Percentiles rank a stretch among this genome's conserved stretches.
Evolutionary conservation across 53 echinoderm and acorn worm species (phyloP).

Genomic region (Apostichopus leukothele): DNA sequence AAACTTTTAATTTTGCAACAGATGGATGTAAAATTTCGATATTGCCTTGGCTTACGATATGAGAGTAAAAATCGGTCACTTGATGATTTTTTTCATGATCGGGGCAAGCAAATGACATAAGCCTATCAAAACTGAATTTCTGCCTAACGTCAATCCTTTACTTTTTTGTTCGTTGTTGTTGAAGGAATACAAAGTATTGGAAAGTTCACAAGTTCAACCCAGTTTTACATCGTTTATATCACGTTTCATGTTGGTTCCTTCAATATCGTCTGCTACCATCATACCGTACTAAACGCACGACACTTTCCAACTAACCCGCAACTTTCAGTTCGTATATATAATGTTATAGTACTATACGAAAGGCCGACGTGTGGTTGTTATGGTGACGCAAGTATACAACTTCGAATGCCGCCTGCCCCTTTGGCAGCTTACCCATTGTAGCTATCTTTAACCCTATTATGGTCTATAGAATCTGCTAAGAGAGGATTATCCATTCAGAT

Average conservation of each 20-base stretch:
- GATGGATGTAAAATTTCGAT: too few species aligned
- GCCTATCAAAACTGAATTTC: too few species aligned
- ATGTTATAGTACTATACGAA: not conserved
- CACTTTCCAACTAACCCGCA: not conserved
- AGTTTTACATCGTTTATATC: too few species aligned
- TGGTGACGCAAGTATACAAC: slow-evolving; percentile 26
- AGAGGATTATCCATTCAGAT: slow-evolving; percentile 22
- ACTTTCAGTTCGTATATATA: not conserved
- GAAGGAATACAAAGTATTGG: too few species aligned
- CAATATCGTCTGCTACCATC: not conserved
- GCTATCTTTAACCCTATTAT: slow-evolving; percentile 16
- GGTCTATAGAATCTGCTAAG: slow-evolving; percentile 4
- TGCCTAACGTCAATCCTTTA: too few species aligned
- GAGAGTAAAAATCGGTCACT: too few species aligned
- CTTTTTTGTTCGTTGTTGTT: too few species aligned
- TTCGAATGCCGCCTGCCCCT: slow-evolving; percentile 16
- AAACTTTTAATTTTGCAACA: too few species aligned
- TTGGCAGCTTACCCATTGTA: slow-evolving; percentile 9
- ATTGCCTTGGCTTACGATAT: too few species aligned
- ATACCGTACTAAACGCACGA: not conserved
- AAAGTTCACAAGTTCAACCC: not conserved
- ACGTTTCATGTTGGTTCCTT: not conserved
- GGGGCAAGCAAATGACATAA: too few species aligned
- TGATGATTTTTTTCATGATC: too few species aligned
- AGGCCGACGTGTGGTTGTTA: slow-evolving; percentile 20